phyloP scores from a whole-genome alignment of 1,140 invertebrate species.

The Fopius arisanus region DNA sequence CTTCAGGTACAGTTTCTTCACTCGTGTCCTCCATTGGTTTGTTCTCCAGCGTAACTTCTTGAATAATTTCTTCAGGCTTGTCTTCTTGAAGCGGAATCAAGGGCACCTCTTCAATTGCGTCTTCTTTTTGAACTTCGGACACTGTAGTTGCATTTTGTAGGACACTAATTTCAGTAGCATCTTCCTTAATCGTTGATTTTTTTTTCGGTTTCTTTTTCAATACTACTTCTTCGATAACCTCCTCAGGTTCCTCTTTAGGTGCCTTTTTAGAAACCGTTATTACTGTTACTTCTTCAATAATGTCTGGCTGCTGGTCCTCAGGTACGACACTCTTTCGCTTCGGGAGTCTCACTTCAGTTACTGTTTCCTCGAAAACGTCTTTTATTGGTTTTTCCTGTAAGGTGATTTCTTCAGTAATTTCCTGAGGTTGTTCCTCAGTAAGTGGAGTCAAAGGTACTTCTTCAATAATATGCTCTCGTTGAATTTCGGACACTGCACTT shows the following conservation, averaged over 20 bases:
- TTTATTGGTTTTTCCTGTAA: neutral
- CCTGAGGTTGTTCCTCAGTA: slow-evolving; percentile 53
- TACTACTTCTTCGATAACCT: slow-evolving; percentile 43
- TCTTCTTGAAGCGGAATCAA: slow-evolving; percentile 52
- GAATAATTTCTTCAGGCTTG: slow-evolving; percentile 54
- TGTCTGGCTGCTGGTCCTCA: slow-evolving; percentile 26
- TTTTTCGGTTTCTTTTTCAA: slow-evolving; percentile 59
- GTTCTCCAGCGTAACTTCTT: slow-evolving; percentile 46
- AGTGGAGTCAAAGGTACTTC: slow-evolving; percentile 55
- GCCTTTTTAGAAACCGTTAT: neutral
- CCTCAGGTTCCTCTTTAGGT: slow-evolving; percentile 40
- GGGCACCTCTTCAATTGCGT: slow-evolving; percentile 55
- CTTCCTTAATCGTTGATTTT: slow-evolving; percentile 40
- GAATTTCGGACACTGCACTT: slow-evolving; percentile 47
- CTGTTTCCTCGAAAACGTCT: slow-evolving; percentile 41
- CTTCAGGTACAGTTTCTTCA: slow-evolving; percentile 40
- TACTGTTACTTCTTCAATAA: no score
- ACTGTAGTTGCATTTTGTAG: slow-evolving; percentile 51
- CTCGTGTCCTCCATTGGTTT: slow-evolving; percentile 55
- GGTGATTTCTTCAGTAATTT: neutral
- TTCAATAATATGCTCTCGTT: slow-evolving; percentile 46
- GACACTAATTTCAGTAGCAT: slow-evolving; percentile 40
- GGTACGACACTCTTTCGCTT: neutral
- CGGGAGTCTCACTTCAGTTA: slow-evolving; percentile 48
- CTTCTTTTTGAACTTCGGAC: slow-evolving; percentile 36